Evolutionary conservation across 2,888 invertebrate genomes (phyloP).

Genomic region (Aporophyla nigra): DNA sequence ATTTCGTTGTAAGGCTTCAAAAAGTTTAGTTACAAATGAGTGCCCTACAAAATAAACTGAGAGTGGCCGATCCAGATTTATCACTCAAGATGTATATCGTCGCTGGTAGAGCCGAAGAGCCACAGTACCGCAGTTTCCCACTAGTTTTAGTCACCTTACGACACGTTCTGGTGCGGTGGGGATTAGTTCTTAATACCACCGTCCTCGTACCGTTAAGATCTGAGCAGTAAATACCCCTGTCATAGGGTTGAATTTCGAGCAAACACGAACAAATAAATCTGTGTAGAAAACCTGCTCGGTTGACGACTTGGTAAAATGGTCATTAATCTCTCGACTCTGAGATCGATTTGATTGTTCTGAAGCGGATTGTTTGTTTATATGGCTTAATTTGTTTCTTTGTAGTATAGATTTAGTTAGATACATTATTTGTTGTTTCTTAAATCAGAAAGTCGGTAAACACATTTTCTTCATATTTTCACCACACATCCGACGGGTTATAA

Average conservation of each 20-base stretch:
- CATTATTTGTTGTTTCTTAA: neutral
- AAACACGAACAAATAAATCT: slow-evolving; percentile 59
- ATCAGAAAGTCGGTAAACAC: slow-evolving; percentile 3
- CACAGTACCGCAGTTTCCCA: slow-evolving; percentile 53
- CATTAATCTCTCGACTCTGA: slow-evolving; percentile 64
- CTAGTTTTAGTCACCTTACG: slow-evolving; percentile 65
- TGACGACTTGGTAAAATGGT: slow-evolving; percentile 66
- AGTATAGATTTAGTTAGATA: neutral
- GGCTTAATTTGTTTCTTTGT: slow-evolving; percentile 32
- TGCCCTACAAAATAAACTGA: slow-evolving; percentile 21
- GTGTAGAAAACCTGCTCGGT: slow-evolving; percentile 61
- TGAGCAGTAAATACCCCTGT: slow-evolving; percentile 43
- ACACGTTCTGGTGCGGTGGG: slow-evolving; percentile 58
- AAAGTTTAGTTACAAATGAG: neutral
- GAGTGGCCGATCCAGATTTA: slow-evolving; percentile 34
- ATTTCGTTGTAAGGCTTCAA: neutral
- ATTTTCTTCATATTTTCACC: slow-evolving; percentile 24
- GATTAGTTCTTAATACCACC: slow-evolving; percentile 66
- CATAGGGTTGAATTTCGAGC: slow-evolving; percentile 53
- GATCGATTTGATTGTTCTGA: slow-evolving; percentile 60
- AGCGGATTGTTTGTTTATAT: slow-evolving; percentile 52
- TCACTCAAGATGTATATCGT: slow-evolving; percentile 50
- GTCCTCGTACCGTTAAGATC: slow-evolving; percentile 35
- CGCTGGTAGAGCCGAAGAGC: slow-evolving; percentile 31
- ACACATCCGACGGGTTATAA: slow-evolving; percentile 67